Evolutionary conservation across 1,140 invertebrate genomes (phyloP).

Genomic region (Drosophila insularis): DNA sequence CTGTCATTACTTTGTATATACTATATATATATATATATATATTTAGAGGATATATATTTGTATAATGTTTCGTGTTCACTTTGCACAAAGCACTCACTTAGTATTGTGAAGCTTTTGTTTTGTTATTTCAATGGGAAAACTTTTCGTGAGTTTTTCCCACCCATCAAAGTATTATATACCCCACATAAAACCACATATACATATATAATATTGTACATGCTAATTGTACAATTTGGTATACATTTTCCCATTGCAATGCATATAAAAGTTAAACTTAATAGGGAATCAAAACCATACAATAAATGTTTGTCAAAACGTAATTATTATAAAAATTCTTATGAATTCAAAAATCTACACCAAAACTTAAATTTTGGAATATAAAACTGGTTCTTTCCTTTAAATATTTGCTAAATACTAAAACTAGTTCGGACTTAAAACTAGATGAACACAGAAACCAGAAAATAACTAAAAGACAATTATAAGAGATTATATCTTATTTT

Average conservation of each 20-base stretch:
- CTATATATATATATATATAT: neutral
- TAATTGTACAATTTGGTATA: neutral
- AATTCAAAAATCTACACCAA: too few species aligned
- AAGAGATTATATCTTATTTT: too few species aligned
- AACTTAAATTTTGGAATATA: too few species aligned
- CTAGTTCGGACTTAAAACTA: too few species aligned
- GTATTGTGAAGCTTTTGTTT: neutral
- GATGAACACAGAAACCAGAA: too few species aligned
- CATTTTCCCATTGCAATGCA: neutral
- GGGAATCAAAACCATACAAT: too few species aligned
- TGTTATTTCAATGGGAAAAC: neutral
- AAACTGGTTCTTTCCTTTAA: too few species aligned
- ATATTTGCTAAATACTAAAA: too few species aligned
- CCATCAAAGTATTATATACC: slow-evolving; percentile 1
- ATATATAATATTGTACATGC: neutral
- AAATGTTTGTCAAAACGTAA: too few species aligned
- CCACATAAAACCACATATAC: neutral
- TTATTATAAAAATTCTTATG: too few species aligned
- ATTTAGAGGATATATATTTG: neutral
- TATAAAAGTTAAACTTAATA: neutral
- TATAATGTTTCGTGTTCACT: slow-evolving; percentile 12
- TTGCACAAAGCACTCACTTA: slow-evolving; percentile 17
- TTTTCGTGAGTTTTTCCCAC: neutral
- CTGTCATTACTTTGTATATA: slow-evolving; percentile 23
- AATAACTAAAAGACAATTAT: too few species aligned